Conservation (phyloP, 2,797 vertebrate genomes). For the Channallabes apus region DNA sequence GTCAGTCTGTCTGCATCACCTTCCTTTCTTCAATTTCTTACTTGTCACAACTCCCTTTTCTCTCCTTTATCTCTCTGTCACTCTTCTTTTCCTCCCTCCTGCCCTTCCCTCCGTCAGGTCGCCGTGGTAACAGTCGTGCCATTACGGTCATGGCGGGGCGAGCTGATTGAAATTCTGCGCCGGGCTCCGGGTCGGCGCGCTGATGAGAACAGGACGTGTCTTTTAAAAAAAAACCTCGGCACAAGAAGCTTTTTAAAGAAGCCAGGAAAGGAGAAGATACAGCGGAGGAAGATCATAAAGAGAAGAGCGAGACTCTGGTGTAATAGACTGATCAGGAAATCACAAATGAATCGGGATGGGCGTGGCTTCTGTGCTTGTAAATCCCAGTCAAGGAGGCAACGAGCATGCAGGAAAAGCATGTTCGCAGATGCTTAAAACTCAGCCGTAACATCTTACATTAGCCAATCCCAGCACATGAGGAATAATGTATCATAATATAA, state of each 20-base stretch:
- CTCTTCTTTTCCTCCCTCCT: neutral
- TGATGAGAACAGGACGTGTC: constrained; percentile 56
- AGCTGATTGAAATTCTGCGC: constrained; percentile 57
- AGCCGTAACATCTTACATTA: neutral
- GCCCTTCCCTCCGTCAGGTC: constrained; percentile 28
- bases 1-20: neutral
- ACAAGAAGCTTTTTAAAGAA: neutral
- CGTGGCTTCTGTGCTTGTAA: neutral
- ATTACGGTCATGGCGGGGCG: constrained; percentile 37
- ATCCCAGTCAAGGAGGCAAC: neutral
- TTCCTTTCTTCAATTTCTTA: neutral
- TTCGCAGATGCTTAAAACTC: neutral
- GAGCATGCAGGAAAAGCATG: neutral
- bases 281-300: neutral
- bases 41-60: constrained; percentile 16
- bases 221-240: constrained; percentile 11
- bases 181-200: constrained; percentile 22
- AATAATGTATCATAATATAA: neutral
- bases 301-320: neutral
- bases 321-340: neutral
- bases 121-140: constrained; percentile 48
- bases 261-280: neutral
- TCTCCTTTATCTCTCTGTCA: neutral
- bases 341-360: neutral
- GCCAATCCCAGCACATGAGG: neutral